A percentile compares a stretch with the other conserved stretches of the same genome.
phyloP scores from a whole-genome alignment of 2,797 vertebrate genomes.

The Danio tinwini region DNA sequence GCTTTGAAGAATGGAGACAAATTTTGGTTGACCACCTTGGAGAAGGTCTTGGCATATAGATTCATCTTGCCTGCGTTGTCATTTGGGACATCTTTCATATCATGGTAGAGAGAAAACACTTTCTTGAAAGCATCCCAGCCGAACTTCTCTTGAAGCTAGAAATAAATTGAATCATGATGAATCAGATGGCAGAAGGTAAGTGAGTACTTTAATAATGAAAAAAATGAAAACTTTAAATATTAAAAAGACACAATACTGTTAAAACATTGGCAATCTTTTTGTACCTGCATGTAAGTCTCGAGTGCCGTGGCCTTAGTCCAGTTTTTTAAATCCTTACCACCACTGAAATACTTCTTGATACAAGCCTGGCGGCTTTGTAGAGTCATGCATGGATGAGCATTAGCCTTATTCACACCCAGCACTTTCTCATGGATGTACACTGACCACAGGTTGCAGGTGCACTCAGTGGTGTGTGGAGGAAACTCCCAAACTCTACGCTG shows the following conservation, averaged over 20 bases:
- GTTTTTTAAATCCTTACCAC: constrained; percentile 64
- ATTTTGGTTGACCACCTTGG: constrained; percentile 77
- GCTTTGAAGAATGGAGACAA: constrained; percentile 82
- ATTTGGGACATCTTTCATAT: constrained; percentile 69
- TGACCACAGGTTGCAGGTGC: constrained; percentile 94
- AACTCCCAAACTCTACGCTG: constrained; percentile 87
- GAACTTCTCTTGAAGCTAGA: constrained; percentile 83
- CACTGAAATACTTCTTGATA: constrained; percentile 62
- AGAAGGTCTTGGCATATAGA: constrained; percentile 82
- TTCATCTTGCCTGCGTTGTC: constrained; percentile 83
- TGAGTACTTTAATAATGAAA: not conserved
- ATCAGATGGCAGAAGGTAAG: not conserved
- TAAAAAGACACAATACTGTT: too few species aligned
- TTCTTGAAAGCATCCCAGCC: constrained; percentile 82
- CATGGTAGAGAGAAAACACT: constrained; percentile 79
- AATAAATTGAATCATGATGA: not conserved
- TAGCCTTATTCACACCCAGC: constrained; percentile 75
- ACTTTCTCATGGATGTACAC: constrained; percentile 89
- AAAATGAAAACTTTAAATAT: too few species aligned
- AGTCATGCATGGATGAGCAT: constrained; percentile 70
- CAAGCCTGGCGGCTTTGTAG: constrained; percentile 61
- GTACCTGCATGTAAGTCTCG: constrained; percentile 91
- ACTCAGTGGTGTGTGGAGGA: constrained; percentile 85
- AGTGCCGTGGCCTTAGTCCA: constrained; percentile 80
- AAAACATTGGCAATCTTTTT: not conserved